Evolutionary conservation across 92 coral and sea anemone genomes (phyloP), one percentile per base, ranked within the genome.

Genomic region (Epizoanthus stellaris): DNA sequence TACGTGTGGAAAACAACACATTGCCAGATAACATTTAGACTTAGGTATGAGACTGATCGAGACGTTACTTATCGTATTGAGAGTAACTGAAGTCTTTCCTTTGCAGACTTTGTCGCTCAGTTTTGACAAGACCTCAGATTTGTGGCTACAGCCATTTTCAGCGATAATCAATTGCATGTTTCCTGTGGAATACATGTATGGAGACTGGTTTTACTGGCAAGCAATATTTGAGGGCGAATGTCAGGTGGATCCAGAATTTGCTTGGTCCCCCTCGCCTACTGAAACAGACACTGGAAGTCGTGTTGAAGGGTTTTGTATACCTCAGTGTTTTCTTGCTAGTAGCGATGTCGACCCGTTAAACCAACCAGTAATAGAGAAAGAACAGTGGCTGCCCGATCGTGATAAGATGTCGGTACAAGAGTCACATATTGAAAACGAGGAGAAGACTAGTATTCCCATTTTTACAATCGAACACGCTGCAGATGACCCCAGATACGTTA

Each of bases 221-320:
- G 85, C 76, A 12, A 16, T 42, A 60, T 54, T 13, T 72, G 79
- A 82, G 49, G 88, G 68, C 74, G 64, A 62, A 57, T 4, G 49
- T 43, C 86, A 81, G 56, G 76, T 76, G 47, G 88, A 85, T 80
- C 88, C 88, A 66, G 94, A 89, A 1, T 21, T 9, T 39, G 45
- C 85, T 47, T 19, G 30, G 10, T 5, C 34, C 3, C 1, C 82
- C n/a, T 74, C 58, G 25, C 84, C 90, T 17, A 56, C 36, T 13
- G 56, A 81, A 7, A 70, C 54, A 52, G 92, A 82, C 6, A 60
- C 94, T 2, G 96, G 96, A 57, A 93, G 96, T 81, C 94, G 86
- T 45, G 84, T 61, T 13, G 96, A 93, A 45, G 96, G 96, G n/a
- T 91, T 91, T 73, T 91, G 96, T 40, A 88, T 93, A 5, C 96